phyloP scores from a whole-genome alignment of 1,140 invertebrate species.

The Dryas iulia region DNA sequence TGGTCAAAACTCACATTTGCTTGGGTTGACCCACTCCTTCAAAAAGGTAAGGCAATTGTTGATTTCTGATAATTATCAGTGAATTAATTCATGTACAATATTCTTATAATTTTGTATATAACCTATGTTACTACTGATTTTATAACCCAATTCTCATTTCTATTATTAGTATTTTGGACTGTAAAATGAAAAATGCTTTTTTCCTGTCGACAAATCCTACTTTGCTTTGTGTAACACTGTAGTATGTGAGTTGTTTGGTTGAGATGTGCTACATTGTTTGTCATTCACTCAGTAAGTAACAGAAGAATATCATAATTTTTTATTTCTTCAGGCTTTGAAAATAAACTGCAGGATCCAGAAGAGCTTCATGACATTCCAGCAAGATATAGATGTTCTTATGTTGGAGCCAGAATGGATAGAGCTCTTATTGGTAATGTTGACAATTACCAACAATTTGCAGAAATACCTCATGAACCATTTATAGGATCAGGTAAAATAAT shows the following conservation, averaged over 20 bases:
- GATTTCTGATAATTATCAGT: neutral
- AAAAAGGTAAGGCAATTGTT: constrained; percentile 84
- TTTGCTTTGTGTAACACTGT: too few relatives aligned
- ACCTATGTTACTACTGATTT: too few relatives aligned
- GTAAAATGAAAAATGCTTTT: too few relatives aligned
- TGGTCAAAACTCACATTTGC: constrained; percentile 90
- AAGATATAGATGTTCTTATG: constrained; percentile 82
- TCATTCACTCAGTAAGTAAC: too few relatives aligned
- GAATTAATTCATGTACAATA: neutral
- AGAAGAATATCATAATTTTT: too few relatives aligned
- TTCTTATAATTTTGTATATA: neutral
- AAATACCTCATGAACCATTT: constrained; percentile 71
- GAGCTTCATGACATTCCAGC: constrained; percentile 93
- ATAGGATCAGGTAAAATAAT: constrained; percentile 56
- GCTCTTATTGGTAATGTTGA: constrained; percentile 75
- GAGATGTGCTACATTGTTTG: too few relatives aligned
- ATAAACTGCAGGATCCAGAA: constrained; percentile 86
- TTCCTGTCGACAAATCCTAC: too few relatives aligned
- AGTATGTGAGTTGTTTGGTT: too few relatives aligned
- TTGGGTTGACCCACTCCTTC: constrained; percentile 93
- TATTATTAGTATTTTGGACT: too few relatives aligned
- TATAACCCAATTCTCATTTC: too few relatives aligned
- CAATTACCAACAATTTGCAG: constrained; percentile 62
- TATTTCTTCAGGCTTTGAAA: constrained; percentile 75
- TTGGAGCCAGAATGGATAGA: constrained; percentile 82